Conservation (phyloP, 2,113 vertebrate species). For the Atlantisia rogersi region DNA sequence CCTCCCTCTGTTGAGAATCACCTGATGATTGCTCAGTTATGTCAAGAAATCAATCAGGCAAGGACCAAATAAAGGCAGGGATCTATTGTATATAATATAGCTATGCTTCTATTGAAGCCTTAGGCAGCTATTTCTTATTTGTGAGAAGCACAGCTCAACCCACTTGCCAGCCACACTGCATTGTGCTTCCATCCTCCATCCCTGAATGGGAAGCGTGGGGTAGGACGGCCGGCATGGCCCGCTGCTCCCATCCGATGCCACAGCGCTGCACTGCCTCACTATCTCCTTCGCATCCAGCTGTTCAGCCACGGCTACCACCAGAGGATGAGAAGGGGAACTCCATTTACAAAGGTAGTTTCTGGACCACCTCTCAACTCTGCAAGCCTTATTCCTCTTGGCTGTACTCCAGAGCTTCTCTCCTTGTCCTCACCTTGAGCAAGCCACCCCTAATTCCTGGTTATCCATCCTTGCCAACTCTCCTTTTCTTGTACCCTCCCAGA, state of each 20-base stretch:
- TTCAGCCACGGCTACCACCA: background rate
- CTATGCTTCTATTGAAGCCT: background rate
- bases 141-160: background rate
- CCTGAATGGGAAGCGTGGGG: background rate
- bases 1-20: background rate
- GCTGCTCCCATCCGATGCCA: accelerated
- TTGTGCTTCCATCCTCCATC: background rate
- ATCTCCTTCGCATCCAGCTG: background rate
- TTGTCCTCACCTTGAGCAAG: background rate
- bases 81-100: background rate
- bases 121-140: background rate
- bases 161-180: background rate
- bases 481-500: background rate
- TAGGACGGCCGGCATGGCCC: background rate
- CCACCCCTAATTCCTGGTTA: background rate
- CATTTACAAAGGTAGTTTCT: background rate
- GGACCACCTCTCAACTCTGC: background rate
- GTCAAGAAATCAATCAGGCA: background rate
- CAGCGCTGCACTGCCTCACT: accelerated
- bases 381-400: background rate
- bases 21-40: background rate
- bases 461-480: background rate
- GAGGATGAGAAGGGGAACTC: background rate
- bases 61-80: background rate
- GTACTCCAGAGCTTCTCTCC: background rate